A percentile compares a stretch with the other conserved stretches of the same genome.
These are phyloP conservation scores for Bolinopsis microptera DNA, from an alignment of 37 sponge, comb jelly and placozoan species.

Conservation along the genomic window DNA sequence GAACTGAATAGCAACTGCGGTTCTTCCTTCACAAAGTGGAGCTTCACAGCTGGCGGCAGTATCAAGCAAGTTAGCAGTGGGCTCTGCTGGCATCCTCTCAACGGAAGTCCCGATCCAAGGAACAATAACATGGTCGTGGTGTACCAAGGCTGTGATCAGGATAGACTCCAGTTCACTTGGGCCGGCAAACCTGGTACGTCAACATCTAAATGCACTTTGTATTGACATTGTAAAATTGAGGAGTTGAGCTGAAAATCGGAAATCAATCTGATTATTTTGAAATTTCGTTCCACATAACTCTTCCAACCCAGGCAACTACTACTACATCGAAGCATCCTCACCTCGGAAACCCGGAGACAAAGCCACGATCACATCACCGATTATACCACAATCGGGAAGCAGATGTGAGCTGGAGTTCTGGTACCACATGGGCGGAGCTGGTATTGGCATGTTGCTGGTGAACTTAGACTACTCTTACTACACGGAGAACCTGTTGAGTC, in stretches of 20 bases:
- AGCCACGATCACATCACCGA: slow-evolving; percentile 62
- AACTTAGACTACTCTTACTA: background rate
- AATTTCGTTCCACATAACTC: background rate
- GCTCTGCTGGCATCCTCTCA: slow-evolving; percentile 57
- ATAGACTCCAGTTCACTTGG: slow-evolving; percentile 50
- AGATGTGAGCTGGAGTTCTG: slow-evolving; percentile 67
- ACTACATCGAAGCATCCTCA: slow-evolving; percentile 67
- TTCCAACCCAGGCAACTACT: slow-evolving; percentile 65
- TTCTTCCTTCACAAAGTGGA: slow-evolving; percentile 39
- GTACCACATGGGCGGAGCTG: slow-evolving; percentile 69
- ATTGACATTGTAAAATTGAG: too few relatives aligned
- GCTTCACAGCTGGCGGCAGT: slow-evolving; percentile 42
- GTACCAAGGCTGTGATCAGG: background rate
- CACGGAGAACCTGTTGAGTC: slow-evolving; percentile 13
- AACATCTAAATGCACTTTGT: too few relatives aligned
- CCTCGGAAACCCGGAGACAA: slow-evolving; percentile 69
- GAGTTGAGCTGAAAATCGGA: too few relatives aligned
- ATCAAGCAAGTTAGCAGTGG: slow-evolving; percentile 61
- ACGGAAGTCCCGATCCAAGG: background rate
- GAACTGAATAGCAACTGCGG: slow-evolving; percentile 36
- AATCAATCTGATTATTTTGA: too few relatives aligned
- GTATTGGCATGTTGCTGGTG: slow-evolving; percentile 62
- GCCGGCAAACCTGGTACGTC: slow-evolving; percentile 13
- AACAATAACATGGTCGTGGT: slow-evolving; percentile 41
- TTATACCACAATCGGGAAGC: background rate